Evolutionary conservation across 2,797 vertebrate genomes (phyloP).

Genomic region (Botia almorhae): DNA sequence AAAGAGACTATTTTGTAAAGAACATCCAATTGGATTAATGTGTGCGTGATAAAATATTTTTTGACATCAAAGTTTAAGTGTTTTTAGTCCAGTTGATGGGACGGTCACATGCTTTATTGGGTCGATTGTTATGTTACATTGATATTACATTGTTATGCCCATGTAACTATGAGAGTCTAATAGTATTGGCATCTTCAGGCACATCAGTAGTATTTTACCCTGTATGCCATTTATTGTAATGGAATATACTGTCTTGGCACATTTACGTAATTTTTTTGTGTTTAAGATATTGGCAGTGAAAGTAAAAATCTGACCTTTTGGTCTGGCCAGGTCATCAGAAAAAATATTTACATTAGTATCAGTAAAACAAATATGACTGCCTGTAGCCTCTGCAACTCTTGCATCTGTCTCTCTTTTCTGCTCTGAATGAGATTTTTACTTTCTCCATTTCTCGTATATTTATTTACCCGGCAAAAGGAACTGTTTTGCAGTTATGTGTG

Average conservation of each 20-base stretch:
- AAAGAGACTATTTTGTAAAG: background rate
- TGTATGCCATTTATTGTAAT: no score
- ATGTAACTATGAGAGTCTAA: no score
- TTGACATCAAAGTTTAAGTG: background rate
- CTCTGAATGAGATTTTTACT: conserved; percentile 25
- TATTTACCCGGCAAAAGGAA: conserved; percentile 53
- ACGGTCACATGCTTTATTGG: no score
- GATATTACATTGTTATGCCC: no score
- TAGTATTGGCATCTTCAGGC: no score
- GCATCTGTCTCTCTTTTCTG: conserved; percentile 23
- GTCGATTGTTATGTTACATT: no score
- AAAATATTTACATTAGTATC: background rate
- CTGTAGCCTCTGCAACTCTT: conserved; percentile 7
- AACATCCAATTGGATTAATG: background rate
- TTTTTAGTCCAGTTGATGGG: background rate
- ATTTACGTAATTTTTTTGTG: background rate
- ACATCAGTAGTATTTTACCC: no score
- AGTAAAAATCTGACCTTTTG: background rate
- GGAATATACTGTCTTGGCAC: background rate
- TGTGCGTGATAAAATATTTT: background rate
- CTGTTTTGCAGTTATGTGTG: conserved; percentile 51
- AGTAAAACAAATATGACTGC: background rate
- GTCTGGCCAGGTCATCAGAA: background rate
- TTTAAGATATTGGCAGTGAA: background rate
- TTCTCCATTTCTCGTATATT: conserved; percentile 50